Evolutionary conservation across 1,140 invertebrate genomes (phyloP).

Genomic region (Oryzaephilus surinamensis): DNA sequence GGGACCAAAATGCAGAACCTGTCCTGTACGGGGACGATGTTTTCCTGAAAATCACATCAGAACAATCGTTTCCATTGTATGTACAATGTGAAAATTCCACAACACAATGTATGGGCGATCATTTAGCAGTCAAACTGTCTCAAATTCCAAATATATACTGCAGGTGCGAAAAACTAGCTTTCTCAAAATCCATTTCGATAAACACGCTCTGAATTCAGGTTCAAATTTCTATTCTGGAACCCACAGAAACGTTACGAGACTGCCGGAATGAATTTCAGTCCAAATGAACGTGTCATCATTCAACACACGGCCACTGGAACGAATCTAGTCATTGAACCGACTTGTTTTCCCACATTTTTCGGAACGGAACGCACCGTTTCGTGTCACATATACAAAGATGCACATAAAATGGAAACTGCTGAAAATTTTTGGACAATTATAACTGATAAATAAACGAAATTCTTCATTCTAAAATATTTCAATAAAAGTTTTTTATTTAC

Average conservation of each 20-base stretch:
- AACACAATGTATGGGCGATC: conserved; percentile 15
- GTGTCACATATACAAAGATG: conserved; percentile 27
- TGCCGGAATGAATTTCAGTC: conserved; percentile 19
- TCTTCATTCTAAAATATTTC: too few species aligned
- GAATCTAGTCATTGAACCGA: conserved; percentile 26
- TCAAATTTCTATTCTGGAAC: conserved; percentile 26
- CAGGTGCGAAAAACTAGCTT: too few species aligned
- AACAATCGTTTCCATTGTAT: conserved; percentile 18
- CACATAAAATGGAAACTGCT: conserved; percentile 28
- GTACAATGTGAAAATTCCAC: conserved; percentile 29
- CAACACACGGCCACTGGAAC: conserved; percentile 30
- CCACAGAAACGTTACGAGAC: conserved; percentile 23
- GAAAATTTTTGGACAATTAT: conserved; percentile 30
- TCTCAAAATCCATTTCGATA: too few species aligned
- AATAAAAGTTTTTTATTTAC: too few species aligned
- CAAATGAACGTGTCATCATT: conserved; percentile 26
- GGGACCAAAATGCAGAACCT: conserved; percentile 14
- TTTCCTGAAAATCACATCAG: conserved; percentile 24
- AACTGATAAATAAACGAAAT: too few species aligned
- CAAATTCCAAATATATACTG: conserved; percentile 28
- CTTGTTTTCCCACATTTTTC: conserved; percentile 27
- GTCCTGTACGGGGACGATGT: conserved; percentile 30
- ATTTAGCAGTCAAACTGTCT: conserved; percentile 11
- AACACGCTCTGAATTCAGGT: too few species aligned
- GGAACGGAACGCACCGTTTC: conserved; percentile 26